phyloP scores from a whole-genome alignment of 2,797 vertebrate genomes.

The Anas capensis region DNA sequence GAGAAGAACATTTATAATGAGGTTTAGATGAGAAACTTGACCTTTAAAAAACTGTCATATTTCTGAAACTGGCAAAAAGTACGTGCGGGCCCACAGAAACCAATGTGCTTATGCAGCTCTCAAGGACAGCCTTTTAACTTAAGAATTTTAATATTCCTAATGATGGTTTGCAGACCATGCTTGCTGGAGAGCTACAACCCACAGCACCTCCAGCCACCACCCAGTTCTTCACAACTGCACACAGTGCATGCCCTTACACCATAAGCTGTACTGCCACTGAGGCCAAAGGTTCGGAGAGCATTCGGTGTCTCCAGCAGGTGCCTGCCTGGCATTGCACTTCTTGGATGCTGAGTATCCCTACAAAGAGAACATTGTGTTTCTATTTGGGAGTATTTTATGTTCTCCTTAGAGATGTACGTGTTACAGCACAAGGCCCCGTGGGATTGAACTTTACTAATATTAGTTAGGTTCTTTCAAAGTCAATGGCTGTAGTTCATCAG shows the following conservation, averaged over 20 bases:
- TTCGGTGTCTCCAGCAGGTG: neutral
- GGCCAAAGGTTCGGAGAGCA: accelerated
- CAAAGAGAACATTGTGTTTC: accelerated
- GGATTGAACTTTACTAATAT: slow-evolving; percentile 31
- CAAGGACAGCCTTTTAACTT: neutral
- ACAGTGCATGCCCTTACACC: neutral
- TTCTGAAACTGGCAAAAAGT: neutral
- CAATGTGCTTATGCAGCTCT: neutral
- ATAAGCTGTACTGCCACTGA: neutral
- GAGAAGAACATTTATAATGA: neutral
- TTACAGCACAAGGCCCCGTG: neutral
- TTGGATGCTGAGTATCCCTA: too few relatives aligned
- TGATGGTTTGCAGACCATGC: accelerated
- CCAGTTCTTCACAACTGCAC: neutral
- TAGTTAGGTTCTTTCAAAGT: neutral
- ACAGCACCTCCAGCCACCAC: accelerated
- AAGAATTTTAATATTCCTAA: neutral
- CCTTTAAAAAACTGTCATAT: neutral
- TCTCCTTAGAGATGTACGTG: neutral
- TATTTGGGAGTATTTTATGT: neutral
- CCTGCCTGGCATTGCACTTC: neutral
- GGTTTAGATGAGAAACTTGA: neutral
- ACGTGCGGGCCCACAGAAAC: neutral
- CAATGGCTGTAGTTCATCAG: neutral
- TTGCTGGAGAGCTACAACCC: neutral